Evolutionary conservation across 2,113 vertebrate species (phyloP).

Genomic region (Petrocephalus zakoni): DNA sequence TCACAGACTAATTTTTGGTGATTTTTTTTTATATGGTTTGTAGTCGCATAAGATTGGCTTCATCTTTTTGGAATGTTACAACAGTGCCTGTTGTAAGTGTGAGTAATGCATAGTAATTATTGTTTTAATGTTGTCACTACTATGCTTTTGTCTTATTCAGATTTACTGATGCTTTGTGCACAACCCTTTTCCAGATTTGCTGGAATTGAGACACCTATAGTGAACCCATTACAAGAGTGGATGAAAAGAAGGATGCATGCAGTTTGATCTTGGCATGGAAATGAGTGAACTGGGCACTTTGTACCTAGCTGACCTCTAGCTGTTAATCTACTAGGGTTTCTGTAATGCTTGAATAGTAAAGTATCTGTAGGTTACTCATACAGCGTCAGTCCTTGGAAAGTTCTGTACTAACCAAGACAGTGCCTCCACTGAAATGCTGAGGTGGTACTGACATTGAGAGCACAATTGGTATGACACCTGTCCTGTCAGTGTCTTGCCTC

Average conservation of each 20-base stretch:
- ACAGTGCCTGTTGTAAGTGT: background rate
- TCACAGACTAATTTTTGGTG: background rate
- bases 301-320: background rate
- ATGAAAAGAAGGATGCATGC: background rate
- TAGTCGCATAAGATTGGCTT: background rate
- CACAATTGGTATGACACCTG: background rate
- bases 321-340: background rate
- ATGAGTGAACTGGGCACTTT: background rate
- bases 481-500: background rate
- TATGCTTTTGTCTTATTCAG: background rate
- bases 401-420: background rate
- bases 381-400: background rate
- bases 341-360: background rate
- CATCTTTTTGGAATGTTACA: background rate
- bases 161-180: background rate
- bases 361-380: background rate
- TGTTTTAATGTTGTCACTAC: background rate
- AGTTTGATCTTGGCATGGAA: background rate
- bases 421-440: background rate
- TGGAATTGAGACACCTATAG: background rate
- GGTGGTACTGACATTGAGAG: background rate
- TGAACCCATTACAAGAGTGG: background rate
- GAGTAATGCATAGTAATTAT: background rate
- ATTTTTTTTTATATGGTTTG: background rate
- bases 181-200: background rate